Percentiles rank a stretch among this genome's conserved stretches.
These are phyloP conservation scores for Cheilosia impressa DNA, from an alignment of 2,888 invertebrate genomes.

Conservation along the genomic window DNA sequence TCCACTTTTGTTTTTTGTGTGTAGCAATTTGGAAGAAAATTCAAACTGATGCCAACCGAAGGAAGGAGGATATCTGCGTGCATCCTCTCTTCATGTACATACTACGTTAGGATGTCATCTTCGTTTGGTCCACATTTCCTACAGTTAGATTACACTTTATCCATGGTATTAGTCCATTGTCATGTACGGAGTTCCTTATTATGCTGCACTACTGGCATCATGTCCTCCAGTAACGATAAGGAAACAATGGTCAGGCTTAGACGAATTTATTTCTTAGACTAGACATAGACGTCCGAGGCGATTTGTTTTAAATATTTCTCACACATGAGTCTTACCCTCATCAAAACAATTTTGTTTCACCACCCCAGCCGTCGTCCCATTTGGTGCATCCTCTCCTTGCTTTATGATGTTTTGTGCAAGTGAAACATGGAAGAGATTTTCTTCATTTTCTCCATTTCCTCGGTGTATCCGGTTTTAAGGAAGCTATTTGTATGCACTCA, in stretches of 20 bases:
- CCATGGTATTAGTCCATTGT: slow-evolving; percentile 44
- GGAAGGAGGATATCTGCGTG: slow-evolving; percentile 19
- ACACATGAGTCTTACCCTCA: slow-evolving; percentile 52
- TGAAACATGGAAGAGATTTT: slow-evolving; percentile 57
- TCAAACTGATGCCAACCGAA: slow-evolving; percentile 35
- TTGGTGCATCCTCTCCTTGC: not conserved
- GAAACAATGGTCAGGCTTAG: slow-evolving; percentile 46
- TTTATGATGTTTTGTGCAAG: slow-evolving; percentile 50
- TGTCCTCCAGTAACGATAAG: slow-evolving; percentile 8
- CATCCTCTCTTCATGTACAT: slow-evolving; percentile 20
- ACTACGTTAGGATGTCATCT: slow-evolving; percentile 13
- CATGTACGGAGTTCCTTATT: not conserved
- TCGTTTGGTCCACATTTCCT: slow-evolving; percentile 32
- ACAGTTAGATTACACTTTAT: slow-evolving; percentile 53
- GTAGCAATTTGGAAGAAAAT: slow-evolving; percentile 39
- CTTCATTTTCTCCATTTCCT: slow-evolving; percentile 68
- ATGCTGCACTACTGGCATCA: not conserved
- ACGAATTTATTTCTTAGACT: slow-evolving; percentile 15
- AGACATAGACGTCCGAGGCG: slow-evolving; percentile 24
- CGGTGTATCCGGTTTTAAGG: slow-evolving; percentile 70
- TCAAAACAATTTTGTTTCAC: slow-evolving; percentile 43
- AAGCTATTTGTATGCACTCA: slow-evolving; percentile 75
- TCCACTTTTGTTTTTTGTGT: slow-evolving; percentile 18
- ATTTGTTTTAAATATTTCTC: slow-evolving; percentile 64
- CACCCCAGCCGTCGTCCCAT: slow-evolving; percentile 3